Percentiles rank a stretch among this genome's conserved stretches.
Conservation (phyloP, 1,140 invertebrate genomes). For the Diprion similis region DNA sequence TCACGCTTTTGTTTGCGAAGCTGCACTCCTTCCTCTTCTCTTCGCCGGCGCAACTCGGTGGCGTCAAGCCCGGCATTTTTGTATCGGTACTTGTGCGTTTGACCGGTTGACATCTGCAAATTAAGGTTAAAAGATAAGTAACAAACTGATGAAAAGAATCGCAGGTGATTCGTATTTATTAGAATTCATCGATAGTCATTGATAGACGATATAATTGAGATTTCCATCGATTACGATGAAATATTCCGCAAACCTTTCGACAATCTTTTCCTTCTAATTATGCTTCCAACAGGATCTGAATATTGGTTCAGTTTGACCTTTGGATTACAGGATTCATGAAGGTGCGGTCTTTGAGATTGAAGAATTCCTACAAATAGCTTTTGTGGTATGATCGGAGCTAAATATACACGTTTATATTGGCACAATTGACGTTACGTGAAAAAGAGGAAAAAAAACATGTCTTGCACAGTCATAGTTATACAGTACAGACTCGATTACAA, state of each 20-base stretch:
- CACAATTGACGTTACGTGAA: background rate
- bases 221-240: too few relatives aligned
- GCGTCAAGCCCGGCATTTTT: conserved; percentile 94
- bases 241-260: too few relatives aligned
- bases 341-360: too few relatives aligned
- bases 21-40: conserved; percentile 97
- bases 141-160: background rate
- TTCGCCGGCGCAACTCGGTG: conserved; percentile 86
- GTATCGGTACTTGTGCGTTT: conserved; percentile 89
- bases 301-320: too few relatives aligned
- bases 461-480: too few relatives aligned
- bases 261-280: too few relatives aligned
- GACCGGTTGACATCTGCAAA: conserved; percentile 74
- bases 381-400: background rate
- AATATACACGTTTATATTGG: background rate
- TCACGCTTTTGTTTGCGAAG: conserved; percentile 95
- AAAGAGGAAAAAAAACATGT: too few relatives aligned
- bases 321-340: too few relatives aligned
- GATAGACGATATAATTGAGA: conserved; percentile 32
- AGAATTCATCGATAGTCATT: background rate
- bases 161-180: background rate
- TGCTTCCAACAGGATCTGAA: too few relatives aligned
- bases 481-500: background rate
- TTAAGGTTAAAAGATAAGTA: background rate
- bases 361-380: background rate